Conservation (phyloP, 2,113 vertebrate species). For the Esox niger region DNA sequence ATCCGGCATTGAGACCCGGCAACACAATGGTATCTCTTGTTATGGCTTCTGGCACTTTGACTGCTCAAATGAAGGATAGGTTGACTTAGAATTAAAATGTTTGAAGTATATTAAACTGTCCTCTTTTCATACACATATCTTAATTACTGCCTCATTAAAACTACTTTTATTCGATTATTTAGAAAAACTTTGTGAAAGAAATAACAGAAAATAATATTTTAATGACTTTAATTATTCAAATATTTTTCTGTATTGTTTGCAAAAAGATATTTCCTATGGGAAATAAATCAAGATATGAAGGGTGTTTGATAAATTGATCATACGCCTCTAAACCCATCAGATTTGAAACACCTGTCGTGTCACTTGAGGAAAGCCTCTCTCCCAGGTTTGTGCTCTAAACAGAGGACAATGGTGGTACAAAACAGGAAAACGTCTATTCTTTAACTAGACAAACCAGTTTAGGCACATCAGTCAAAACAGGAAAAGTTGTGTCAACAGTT, state of each 20-base stretch:
- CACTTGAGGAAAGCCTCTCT: not conserved
- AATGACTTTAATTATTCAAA: not conserved
- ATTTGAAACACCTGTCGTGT: slow-evolving; percentile 14
- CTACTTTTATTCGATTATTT: not conserved
- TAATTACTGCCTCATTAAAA: not conserved
- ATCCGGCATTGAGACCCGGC: slow-evolving; percentile 8
- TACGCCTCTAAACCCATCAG: slow-evolving; percentile 63
- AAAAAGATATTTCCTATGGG: not conserved
- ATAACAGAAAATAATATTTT: not conserved
- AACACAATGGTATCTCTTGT: slow-evolving; percentile 58
- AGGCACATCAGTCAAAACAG: slow-evolving; percentile 46
- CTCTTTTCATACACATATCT: not conserved
- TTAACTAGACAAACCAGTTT: slow-evolving; percentile 79
- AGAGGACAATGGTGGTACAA: slow-evolving; percentile 28
- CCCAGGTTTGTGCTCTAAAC: not conserved
- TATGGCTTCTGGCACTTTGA: slow-evolving; percentile 22
- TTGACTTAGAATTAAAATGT: slow-evolving; percentile 29
- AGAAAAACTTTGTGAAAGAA: no score
- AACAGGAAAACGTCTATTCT: slow-evolving; percentile 72
- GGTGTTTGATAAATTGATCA: no score
- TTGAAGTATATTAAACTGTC: not conserved
- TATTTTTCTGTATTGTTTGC: not conserved
- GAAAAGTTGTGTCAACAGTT: not conserved
- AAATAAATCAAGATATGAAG: not conserved
- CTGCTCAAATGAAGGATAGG: slow-evolving; percentile 34